These are phyloP conservation scores for Chrysolina americana DNA, from an alignment of 2,888 invertebrate species.

Conservation along the genomic window DNA sequence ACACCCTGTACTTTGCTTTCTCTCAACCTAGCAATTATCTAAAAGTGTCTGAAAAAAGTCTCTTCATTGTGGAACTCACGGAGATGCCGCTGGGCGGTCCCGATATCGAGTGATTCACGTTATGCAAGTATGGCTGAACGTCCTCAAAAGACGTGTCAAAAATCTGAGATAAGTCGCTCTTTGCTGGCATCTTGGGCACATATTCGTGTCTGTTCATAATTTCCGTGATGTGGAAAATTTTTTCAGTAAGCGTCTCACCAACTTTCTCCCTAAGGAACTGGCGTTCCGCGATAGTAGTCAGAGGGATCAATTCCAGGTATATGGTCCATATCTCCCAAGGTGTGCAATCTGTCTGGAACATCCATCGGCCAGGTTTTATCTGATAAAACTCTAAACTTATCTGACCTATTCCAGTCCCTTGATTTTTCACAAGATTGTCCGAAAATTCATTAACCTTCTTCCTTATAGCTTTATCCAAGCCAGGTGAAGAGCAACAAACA, in stretches of 20 bases:
- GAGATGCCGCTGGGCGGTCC: slow-evolving; percentile 82
- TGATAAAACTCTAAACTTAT: slow-evolving; percentile 97
- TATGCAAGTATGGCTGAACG: slow-evolving; percentile 97
- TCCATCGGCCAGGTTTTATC: slow-evolving; percentile 90
- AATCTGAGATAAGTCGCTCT: slow-evolving; percentile 91
- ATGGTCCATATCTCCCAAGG: slow-evolving; percentile 99
- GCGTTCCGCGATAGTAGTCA: slow-evolving; percentile 89
- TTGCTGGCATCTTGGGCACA: slow-evolving; percentile 95
- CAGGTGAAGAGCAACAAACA: slow-evolving; percentile 92
- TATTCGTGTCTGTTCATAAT: slow-evolving; percentile 97
- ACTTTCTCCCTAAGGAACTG: slow-evolving; percentile 90
- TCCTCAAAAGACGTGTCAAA: slow-evolving; percentile 95
- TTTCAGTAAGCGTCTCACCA: slow-evolving; percentile 90
- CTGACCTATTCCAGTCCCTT: slow-evolving; percentile 80
- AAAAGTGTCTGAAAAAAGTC: slow-evolving; percentile 89
- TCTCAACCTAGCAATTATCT: slow-evolving; percentile 70
- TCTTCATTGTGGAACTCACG: slow-evolving; percentile 91
- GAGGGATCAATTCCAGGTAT: slow-evolving; percentile 88
- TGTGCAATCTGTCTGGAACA: slow-evolving; percentile 90
- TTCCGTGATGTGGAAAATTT: slow-evolving; percentile 94
- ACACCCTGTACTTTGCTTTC: slow-evolving; percentile 6
- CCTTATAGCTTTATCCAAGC: slow-evolving; percentile 80
- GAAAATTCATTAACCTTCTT: slow-evolving; percentile 85
- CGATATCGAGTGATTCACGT: slow-evolving; percentile 87
- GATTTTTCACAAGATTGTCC: slow-evolving; percentile 82